Base-by-base conservation (phyloP, 2,888 invertebrate genomes). In the Podotricha telesiphe region DNA sequence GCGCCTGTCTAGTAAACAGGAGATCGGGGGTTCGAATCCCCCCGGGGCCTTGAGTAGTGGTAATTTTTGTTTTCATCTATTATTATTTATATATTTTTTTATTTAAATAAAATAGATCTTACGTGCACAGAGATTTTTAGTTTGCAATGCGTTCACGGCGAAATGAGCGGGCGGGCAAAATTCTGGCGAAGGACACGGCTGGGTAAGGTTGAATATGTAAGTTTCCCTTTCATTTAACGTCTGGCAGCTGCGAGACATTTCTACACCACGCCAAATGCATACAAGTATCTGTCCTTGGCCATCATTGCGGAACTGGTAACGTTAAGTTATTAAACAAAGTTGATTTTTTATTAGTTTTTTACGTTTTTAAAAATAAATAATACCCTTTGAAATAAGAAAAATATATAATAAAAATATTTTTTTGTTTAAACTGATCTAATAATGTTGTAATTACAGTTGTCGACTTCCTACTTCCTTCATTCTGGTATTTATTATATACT, bases 91-190 rank as follows among this genome's bases (percentile, higher is more conserved):
- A 28, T 28, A 45, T 69, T 53, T 50, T 68, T 69, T 71, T 4
- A 10, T n/a, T 15, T 0, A 40, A 37, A 5, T 22, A n/a, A 40
- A 3, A 19, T 37, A 42, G 3, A 37, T 66, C 91, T 87, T 91
- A 95, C 95, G 94, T 83, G 94, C 92, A 81, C 95, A 95, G 76
- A 93, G 87, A 74, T 93, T 94, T 45, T 83, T 82, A 4, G 94
- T 88, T 11, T 91, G 86, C 19, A 88, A 82, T n/a, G 93, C 91
- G 11, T 88, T 85, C 3, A 94, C 90, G 59, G 87, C 85, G 76
- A 94, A 94, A 76, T 92, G 90, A 7, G 94, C 88, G 15, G 93
- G 93, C 15, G 84, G 84, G 74, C 95, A 95, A 76, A 93, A 92
- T 65, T 93, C 89, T 8, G 82, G 79, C 0, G 90, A 88, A 11